Percentiles rank a stretch among this genome's conserved stretches.
phyloP scores from a whole-genome alignment of 2,113 vertebrate genomes.

The Catagonus wagneri region DNA sequence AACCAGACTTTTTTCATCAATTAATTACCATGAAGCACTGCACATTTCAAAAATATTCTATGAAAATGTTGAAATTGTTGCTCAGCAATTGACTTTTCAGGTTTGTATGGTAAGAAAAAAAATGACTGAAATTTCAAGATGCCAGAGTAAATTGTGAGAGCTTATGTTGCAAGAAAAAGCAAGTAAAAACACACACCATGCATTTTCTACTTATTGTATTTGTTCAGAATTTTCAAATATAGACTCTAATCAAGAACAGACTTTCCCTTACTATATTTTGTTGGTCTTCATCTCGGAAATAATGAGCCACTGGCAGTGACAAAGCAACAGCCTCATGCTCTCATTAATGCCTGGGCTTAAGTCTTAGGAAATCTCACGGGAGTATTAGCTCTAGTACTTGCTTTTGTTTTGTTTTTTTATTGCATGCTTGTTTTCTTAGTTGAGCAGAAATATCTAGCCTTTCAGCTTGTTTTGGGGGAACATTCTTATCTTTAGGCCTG shows the following conservation, averaged over 20 bases:
- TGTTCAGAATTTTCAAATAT: neutral
- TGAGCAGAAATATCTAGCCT: slow-evolving; percentile 57
- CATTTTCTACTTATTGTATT: neutral
- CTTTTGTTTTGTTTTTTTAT: slow-evolving; percentile 56
- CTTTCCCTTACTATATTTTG: neutral
- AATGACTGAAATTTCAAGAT: slow-evolving; percentile 49
- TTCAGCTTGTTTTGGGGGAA: neutral
- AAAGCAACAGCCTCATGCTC: neutral
- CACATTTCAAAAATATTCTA: neutral
- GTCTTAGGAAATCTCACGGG: neutral
- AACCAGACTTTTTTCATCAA: neutral
- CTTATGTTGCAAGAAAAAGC: neutral
- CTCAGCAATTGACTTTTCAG: slow-evolving; percentile 26
- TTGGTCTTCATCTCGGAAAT: slow-evolving; percentile 46
- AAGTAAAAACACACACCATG: neutral
- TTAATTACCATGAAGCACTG: neutral
- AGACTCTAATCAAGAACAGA: neutral
- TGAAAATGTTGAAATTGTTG: slow-evolving; percentile 42
- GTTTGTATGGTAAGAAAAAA: slow-evolving; percentile 46
- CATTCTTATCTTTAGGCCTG: neutral
- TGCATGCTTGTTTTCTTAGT: slow-evolving; percentile 18
- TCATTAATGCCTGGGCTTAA: slow-evolving; percentile 19
- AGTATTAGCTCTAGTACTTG: neutral
- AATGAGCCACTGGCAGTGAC: neutral
- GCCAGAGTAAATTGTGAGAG: neutral